Base-by-base conservation (phyloP, 2,113 vertebrate genomes). In the Ammodytes marinus region DNA sequence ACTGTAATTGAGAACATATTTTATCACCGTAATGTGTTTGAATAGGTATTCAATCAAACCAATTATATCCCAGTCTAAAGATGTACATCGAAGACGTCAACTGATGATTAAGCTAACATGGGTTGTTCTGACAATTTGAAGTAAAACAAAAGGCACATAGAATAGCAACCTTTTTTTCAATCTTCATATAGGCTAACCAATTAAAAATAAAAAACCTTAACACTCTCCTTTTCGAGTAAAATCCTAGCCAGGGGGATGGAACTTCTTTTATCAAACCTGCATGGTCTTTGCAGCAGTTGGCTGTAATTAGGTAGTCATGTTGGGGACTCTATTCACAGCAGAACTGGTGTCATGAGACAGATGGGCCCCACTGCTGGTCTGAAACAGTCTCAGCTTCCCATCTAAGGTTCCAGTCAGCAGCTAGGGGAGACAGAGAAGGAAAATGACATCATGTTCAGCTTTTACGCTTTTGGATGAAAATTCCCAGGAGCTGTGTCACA, bases 391-490 rank as follows among this genome's bases (percentile, higher is more conserved):
- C 45, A 99, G 95, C 65, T 93, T 96, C 77, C 97, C 97, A 72
- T 97, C 96, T 92, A 97, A 79, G 52, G 96, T 96, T 79, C 96
- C 96, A 52, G 96, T 97, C 89, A 93, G 84, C 61, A 99, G 96
- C 97, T 98, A 68, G 50, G 39, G 81, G 42, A 89, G 54, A 80
- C 27, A 78, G 43, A 84, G 11, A 83, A 64, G 52, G 27, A 67
- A 65, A 71, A 85, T 75, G 37, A 82, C 53, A 76, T 89, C 73
- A 84, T 4, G 0, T 35, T 81, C 53, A 61, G 52, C 60, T 76
- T 83, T 76, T 59, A 50, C 57, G 72, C 59, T 40, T 65, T 49
- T 19, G 52, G 65, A 71, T 61, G 59, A 83, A 67, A 57, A 67
- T 78, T 88, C n/a, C 19, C 72, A 69, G 74, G 65, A 69, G 80